Evolutionary conservation across 1,140 invertebrate genomes (phyloP).

Genomic region (Tetragonula clypearis): DNA sequence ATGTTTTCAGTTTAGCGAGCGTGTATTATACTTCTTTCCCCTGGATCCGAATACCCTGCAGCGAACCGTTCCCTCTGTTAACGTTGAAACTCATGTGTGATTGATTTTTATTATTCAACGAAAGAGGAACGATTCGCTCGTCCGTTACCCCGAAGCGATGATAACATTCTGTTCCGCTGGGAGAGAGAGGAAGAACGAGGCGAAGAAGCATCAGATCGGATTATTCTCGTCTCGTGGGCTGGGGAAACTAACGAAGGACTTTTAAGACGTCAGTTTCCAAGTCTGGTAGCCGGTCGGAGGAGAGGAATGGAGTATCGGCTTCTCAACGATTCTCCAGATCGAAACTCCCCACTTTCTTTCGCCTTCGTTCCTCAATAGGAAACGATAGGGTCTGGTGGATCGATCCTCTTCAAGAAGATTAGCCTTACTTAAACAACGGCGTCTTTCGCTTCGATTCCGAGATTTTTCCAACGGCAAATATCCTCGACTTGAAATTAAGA

Average conservation of each 20-base stretch:
- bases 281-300: constrained; percentile 44
- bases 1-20: no score
- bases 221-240: constrained; percentile 64
- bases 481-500: constrained; percentile 27
- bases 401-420: constrained; percentile 55
- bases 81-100: constrained; percentile 34
- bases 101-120: constrained; percentile 39
- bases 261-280: constrained; percentile 65
- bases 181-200: not conserved
- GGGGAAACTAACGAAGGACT: constrained; percentile 71
- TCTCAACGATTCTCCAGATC: constrained; percentile 52
- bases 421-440: constrained; percentile 64
- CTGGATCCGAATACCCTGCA: not conserved
- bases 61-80: constrained; percentile 15
- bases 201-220: constrained; percentile 57
- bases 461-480: constrained; percentile 37
- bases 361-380: constrained; percentile 36
- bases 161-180: not conserved
- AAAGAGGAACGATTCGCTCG: not conserved
- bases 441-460: constrained; percentile 27
- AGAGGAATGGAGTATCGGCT: constrained; percentile 48
- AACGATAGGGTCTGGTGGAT: constrained; percentile 16
- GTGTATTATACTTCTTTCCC: not conserved
- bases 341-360: constrained; percentile 50
- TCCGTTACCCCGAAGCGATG: constrained; percentile 7